These are phyloP conservation scores for Nymphalis io DNA, from an alignment of 1,140 invertebrate genomes.

Conservation along the genomic window DNA sequence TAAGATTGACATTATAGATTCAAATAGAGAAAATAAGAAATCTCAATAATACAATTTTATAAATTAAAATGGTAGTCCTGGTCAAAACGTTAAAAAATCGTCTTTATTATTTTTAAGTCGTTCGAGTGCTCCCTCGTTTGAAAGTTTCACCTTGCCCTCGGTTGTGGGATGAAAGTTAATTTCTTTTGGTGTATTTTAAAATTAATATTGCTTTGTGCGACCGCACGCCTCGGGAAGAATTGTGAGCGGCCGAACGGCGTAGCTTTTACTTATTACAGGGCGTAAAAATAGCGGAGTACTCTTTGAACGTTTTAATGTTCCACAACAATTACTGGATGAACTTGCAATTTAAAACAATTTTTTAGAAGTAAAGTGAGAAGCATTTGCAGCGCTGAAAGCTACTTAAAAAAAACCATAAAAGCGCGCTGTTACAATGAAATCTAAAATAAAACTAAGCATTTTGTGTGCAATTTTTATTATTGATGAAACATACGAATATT, in stretches of 20 bases:
- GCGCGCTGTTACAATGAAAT: slow-evolving; percentile 7
- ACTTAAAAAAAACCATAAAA: slow-evolving; percentile 11
- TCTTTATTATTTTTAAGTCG: slow-evolving; percentile 74
- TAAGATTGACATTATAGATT: no score
- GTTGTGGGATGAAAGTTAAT: slow-evolving; percentile 71
- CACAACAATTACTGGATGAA: slow-evolving; percentile 9
- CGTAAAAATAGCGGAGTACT: slow-evolving; percentile 56
- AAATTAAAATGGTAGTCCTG: background rate
- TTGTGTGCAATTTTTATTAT: slow-evolving; percentile 12
- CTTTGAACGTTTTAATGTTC: slow-evolving; percentile 50
- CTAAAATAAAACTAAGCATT: slow-evolving; percentile 7
- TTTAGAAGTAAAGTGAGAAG: background rate
- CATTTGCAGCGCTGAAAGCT: background rate
- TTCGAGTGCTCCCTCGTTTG: slow-evolving; percentile 62
- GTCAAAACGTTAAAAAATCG: background rate
- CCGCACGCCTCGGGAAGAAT: slow-evolving; percentile 68
- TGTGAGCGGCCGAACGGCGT: slow-evolving; percentile 62
- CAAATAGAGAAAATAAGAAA: background rate
- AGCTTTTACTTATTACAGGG: slow-evolving; percentile 44
- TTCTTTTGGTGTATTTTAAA: slow-evolving; percentile 80
- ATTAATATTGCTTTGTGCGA: slow-evolving; percentile 78
- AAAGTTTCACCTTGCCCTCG: slow-evolving; percentile 72
- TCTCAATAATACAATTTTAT: background rate
- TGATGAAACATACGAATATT: slow-evolving; percentile 21
- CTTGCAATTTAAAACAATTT: slow-evolving; percentile 21